Base-by-base conservation (phyloP, 2,113 vertebrate species). In the Entelurus aequoreus region DNA sequence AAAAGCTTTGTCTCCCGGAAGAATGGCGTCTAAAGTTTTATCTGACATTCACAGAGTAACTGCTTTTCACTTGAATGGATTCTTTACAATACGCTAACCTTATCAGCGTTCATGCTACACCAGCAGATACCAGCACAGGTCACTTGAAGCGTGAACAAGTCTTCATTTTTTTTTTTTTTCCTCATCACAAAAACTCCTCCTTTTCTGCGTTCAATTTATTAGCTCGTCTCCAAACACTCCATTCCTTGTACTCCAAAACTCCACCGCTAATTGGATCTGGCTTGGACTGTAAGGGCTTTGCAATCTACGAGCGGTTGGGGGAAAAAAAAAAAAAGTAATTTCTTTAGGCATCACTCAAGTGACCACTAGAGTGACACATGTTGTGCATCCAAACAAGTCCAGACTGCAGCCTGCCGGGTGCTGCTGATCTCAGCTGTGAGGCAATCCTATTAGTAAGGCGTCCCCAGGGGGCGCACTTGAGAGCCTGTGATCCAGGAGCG, bases 181-280 rank as follows among this genome's bases (percentile, higher is more conserved):
- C 80, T 56, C 65, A 72, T 63, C 59, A 62, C 4, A n/a, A 19
- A 70, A 62, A 48, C 59, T 35, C 40, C 40, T 75, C 62, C 77
- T 81, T 84, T 75, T 66, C 69, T 51, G 48, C 58, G 72, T 74
- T 50, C 68, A 73, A 76, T 81, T 83, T 66, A 65, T 71, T 74
- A 70, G 44, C 13, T 47, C 58, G 16, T 63, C 69, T 76, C 63
- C 60, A 61, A 51, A 68, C 56, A 71, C 62, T 76, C 75, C 48
- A 68, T 60, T 68, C 53, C 21, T 66, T 60, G 67, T 77, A 80
- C 69, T 69, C 74, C 78, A 84, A 84, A 81, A 83, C 78, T 76
- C 78, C 82, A 83, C 81, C 83, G 78, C 83, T 87, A 87, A 88
- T 88, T 87, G 82, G 80, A 84, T 86, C 81, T 84, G 85, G 80